These are phyloP conservation scores for Recurvirostra avosetta DNA, from an alignment of 2,113 vertebrate genomes.

Conservation along the genomic window DNA sequence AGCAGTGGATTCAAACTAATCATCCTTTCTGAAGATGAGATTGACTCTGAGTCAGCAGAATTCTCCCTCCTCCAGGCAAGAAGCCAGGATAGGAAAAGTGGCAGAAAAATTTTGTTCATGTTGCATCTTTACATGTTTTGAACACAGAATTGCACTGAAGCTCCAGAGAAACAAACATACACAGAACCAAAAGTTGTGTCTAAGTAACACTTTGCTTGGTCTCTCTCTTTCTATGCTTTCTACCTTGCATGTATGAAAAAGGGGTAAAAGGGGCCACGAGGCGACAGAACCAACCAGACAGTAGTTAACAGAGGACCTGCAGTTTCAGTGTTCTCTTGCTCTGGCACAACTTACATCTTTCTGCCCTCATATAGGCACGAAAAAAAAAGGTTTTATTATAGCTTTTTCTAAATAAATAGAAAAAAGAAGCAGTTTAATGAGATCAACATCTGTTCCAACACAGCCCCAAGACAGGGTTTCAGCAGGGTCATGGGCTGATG, in stretches of 20 bases:
- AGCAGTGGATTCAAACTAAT: neutral
- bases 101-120: neutral
- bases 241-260: neutral
- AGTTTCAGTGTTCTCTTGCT: neutral
- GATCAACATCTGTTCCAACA: neutral
- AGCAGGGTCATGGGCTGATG: neutral
- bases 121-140: neutral
- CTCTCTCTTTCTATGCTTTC: neutral
- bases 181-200: neutral
- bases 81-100: neutral
- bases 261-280: rapidly evolving
- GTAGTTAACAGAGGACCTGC: neutral
- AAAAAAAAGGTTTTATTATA: neutral
- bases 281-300: neutral
- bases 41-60: neutral
- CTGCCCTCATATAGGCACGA: neutral
- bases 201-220: neutral
- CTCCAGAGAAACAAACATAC: neutral
- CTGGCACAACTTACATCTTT: neutral
- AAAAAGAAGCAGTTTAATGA: neutral
- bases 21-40: neutral
- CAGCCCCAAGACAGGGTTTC: neutral
- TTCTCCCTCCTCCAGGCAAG: neutral
- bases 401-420: neutral
- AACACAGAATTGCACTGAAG: neutral